These are phyloP conservation scores for Sebastes trivittatus DNA, from an alignment of 2,797 vertebrate genomes.

Conservation along the genomic window DNA sequence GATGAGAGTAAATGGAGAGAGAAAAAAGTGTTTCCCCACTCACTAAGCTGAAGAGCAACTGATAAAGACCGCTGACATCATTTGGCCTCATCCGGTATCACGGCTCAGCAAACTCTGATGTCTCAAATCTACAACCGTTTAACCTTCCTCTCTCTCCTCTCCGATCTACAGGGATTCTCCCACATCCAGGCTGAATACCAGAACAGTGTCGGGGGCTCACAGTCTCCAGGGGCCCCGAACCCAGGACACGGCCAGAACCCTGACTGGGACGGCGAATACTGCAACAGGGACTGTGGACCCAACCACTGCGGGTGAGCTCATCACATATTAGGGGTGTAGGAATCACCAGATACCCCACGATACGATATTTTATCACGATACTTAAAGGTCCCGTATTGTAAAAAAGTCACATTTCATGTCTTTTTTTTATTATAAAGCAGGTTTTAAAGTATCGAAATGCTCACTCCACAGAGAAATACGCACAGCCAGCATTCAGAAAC, in stretches of 20 bases:
- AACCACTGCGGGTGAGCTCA: conserved; percentile 92
- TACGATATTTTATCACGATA: no score
- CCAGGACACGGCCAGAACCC: conserved; percentile 86
- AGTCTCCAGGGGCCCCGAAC: conserved; percentile 92
- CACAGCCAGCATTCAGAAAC: no score
- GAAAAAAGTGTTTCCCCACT: background rate
- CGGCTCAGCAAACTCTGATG: conserved; percentile 33
- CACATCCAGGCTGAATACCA: conserved; percentile 95
- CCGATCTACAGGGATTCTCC: conserved; percentile 88
- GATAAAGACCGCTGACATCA: conserved; percentile 6
- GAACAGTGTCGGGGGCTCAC: conserved; percentile 90
- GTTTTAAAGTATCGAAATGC: no score
- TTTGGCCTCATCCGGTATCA: conserved; percentile 12
- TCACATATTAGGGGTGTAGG: background rate
- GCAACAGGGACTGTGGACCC: conserved; percentile 95
- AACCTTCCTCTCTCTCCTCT: conserved; percentile 7
- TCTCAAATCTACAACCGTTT: background rate
- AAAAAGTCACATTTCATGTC: no score
- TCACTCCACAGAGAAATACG: no score
- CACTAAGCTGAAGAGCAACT: background rate
- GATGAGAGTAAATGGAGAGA: conserved; percentile 8
- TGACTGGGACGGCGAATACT: conserved; percentile 96
- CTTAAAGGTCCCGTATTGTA: no score
- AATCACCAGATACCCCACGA: no score
- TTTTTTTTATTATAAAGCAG: no score